Evolutionary conservation across 2,113 vertebrate genomes (phyloP).

Genomic region (Glaucidium brasilianum): DNA sequence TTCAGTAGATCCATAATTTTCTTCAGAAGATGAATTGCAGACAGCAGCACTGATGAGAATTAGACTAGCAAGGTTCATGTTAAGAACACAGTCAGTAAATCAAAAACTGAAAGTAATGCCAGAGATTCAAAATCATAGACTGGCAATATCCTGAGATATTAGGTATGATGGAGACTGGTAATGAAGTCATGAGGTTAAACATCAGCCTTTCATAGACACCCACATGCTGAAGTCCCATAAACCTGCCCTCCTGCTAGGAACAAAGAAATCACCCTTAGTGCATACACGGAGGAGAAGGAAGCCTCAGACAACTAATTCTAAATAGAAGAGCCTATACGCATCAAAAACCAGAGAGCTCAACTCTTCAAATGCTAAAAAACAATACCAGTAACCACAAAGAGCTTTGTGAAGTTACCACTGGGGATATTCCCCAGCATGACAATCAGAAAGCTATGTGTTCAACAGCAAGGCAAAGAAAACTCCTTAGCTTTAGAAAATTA

Average conservation of each 20-base stretch:
- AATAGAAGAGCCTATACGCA: not conserved
- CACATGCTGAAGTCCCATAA: not conserved
- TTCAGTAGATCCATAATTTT: constrained; percentile 58
- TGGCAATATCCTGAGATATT: not conserved
- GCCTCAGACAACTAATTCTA: not conserved
- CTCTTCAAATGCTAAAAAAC: not conserved
- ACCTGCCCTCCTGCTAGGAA: not conserved
- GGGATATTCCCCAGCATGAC: not conserved
- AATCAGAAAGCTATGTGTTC: not conserved
- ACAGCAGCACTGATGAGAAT: constrained; percentile 57
- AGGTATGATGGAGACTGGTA: not conserved
- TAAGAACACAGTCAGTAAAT: constrained; percentile 66
- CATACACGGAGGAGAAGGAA: not conserved
- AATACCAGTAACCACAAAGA: not conserved
- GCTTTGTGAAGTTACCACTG: not conserved
- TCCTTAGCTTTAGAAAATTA: not conserved
- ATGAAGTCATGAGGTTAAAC: constrained; percentile 8
- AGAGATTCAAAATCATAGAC: not conserved
- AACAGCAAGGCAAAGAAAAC: not conserved
- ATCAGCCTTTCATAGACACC: not conserved
- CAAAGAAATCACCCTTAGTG: not conserved
- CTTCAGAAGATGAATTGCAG: constrained; percentile 27
- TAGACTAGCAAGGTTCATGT: constrained; percentile 62
- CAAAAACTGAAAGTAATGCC: constrained; percentile 18
- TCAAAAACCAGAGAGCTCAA: not conserved